Evolutionary conservation across 2,888 invertebrate genomes (phyloP).

Genomic region (Amblyjoppa proteus): DNA sequence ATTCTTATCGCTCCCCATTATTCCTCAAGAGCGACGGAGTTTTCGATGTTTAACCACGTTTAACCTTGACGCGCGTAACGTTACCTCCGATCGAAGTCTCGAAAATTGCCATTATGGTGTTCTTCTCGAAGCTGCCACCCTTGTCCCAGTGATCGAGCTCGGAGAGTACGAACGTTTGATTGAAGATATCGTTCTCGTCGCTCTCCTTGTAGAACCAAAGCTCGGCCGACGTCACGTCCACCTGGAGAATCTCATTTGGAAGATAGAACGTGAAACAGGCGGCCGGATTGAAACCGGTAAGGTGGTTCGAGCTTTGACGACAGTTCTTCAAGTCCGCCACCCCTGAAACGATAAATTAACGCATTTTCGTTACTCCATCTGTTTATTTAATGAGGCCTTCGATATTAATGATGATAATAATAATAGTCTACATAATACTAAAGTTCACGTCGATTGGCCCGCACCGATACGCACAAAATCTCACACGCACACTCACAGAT

Average conservation of each 20-base stretch:
- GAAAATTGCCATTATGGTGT: slow-evolving; percentile 92
- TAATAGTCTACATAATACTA: too few relatives aligned
- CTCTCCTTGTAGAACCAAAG: slow-evolving; percentile 92
- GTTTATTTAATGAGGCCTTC: not conserved
- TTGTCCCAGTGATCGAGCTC: slow-evolving; percentile 93
- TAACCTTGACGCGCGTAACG: not conserved
- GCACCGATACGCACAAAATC: too few relatives aligned
- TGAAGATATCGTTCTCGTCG: slow-evolving; percentile 88
- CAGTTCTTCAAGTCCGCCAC: slow-evolving; percentile 85
- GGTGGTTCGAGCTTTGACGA: slow-evolving; percentile 80
- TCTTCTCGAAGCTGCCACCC: slow-evolving; percentile 89
- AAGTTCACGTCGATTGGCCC: too few relatives aligned
- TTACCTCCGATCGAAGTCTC: slow-evolving; percentile 90
- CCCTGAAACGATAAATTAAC: slow-evolving; percentile 81
- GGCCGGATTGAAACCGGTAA: slow-evolving; percentile 86
- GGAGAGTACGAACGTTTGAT: slow-evolving; percentile 92
- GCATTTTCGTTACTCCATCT: not conserved
- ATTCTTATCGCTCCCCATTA: not conserved
- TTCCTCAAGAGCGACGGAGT: not conserved
- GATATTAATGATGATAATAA: too few relatives aligned
- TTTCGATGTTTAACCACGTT: not conserved
- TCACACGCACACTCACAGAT: too few relatives aligned
- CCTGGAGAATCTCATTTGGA: slow-evolving; percentile 90
- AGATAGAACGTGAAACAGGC: slow-evolving; percentile 92
- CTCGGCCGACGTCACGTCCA: slow-evolving; percentile 92